Evolutionary conservation across 2,888 invertebrate species (phyloP), one percentile per base, ranked within the genome.

Genomic region (Busseola fusca): DNA sequence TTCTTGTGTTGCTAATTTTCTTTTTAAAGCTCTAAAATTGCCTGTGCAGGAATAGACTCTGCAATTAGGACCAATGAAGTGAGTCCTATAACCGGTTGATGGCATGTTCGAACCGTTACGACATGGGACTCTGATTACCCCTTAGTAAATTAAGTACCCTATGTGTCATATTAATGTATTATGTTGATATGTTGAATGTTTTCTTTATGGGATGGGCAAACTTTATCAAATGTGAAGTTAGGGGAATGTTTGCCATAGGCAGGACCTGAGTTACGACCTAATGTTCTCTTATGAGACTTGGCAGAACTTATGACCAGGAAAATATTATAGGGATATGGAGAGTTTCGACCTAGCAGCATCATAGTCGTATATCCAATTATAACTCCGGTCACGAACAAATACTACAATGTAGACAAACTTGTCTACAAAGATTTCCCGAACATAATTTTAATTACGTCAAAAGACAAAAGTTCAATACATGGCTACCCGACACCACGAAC

Each of bases 51-150:
- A 70, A 73, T 76, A 72, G 58, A 62, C 64, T 64, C 72, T 68
- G 64, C 62, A 82, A 82, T 83, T 83, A 82, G 81, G 81, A 70
- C 66, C 80, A 65, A 79, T 81, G 81, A 73, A 74, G 65, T 69
- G 59, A 80, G 63, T 73, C 45, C 69, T 69, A 64, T n/a, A 84
- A 84, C 82, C 80, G 76, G 82, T 82, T 74, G 60, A 71, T 80
- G 59, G 72, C 77, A 77, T 74, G 77, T 81, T 78, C 57, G 37
- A 30, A 71, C 71, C 70, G 77, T 80, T 82, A 75, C 37, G 48
- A 74, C 77, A 72, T 66, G 59, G 74, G 68, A 64, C 72, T 63
- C 73, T 73, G 79, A 74, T 76, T 83, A 76, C 58, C 63, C 50
- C 70, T 64, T 34, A 48, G 74, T 68, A 74, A 82, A 82, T 82